Conservation (phyloP, 2,888 invertebrate genomes). For the Podabrus alpinus region DNA sequence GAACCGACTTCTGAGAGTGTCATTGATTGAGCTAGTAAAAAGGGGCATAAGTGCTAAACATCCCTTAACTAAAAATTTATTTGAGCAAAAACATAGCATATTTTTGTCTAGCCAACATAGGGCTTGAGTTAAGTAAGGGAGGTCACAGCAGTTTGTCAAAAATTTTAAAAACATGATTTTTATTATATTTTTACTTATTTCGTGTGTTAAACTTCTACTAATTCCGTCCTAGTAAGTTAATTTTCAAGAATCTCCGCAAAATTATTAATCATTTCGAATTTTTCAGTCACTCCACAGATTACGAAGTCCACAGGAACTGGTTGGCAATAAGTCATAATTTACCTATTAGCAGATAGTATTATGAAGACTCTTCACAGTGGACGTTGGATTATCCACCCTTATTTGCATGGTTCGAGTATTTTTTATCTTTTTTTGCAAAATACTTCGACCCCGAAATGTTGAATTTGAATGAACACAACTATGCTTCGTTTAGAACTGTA, state of each 20-base stretch:
- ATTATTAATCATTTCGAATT: constrained; percentile 28
- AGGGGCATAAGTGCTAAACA: too few species aligned
- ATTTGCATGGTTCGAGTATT: constrained; percentile 94
- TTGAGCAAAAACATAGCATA: too few species aligned
- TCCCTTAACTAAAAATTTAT: too few species aligned
- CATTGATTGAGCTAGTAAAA: too few species aligned
- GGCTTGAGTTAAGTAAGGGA: too few species aligned
- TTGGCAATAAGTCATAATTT: constrained; percentile 88
- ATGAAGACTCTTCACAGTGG: constrained; percentile 90
- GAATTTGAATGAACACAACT: constrained; percentile 75
- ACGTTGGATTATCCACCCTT: constrained; percentile 98
- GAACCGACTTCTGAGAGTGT: too few species aligned
- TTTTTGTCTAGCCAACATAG: too few species aligned
- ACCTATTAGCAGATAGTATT: constrained; percentile 83
- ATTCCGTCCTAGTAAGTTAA: constrained; percentile 77
- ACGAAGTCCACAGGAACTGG: constrained; percentile 99
- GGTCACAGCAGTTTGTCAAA: too few species aligned
- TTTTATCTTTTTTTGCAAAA: constrained; percentile 75
- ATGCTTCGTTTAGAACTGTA: constrained; percentile 76
- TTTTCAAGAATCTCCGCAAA: not conserved
- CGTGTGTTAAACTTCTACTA: constrained; percentile 75
- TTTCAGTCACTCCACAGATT: constrained; percentile 90
- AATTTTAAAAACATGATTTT: constrained; percentile 54
- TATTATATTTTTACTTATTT: constrained; percentile 58
- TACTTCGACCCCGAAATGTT: constrained; percentile 87